phyloP scores from a whole-genome alignment of 35 echinoderm and acorn worm species.

The Chiridota heheva region DNA sequence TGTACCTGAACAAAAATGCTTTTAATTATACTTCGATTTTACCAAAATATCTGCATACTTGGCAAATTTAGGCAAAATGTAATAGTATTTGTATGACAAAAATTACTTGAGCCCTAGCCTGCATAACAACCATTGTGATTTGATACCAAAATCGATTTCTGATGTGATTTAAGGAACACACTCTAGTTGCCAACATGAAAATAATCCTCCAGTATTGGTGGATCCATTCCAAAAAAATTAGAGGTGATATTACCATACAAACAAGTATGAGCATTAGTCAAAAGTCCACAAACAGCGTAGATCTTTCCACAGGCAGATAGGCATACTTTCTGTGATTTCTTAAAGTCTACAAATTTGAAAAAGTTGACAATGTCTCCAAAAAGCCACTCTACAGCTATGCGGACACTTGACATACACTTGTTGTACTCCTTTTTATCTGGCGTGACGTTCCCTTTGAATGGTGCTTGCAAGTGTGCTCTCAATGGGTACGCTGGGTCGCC shows the following conservation, averaged over 20 bases:
- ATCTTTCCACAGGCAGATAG: conserved; percentile 1
- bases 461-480: neutral
- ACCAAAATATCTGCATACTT: too few species aligned
- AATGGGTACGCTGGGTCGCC: conserved; percentile 45
- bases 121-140: too few species aligned
- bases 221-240: conserved; percentile 13
- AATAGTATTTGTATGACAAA: too few species aligned
- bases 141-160: too few species aligned
- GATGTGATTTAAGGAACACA: too few species aligned
- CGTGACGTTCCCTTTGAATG: neutral
- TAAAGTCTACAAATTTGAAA: conserved; percentile 29
- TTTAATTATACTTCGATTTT: too few species aligned
- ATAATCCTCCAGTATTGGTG: conserved; percentile 13
- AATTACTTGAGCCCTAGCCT: too few species aligned
- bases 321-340: conserved; percentile 29
- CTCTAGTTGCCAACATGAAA: too few species aligned
- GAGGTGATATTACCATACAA: conserved; percentile 28
- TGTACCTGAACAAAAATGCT: too few species aligned
- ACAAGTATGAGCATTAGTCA: conserved; percentile 27
- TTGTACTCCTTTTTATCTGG: too few species aligned
- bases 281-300: conserved; percentile 2
- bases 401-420: neutral
- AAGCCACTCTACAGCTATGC: conserved; percentile 9
- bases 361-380: conserved; percentile 7
- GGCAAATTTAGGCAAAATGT: too few species aligned